Conservation (phyloP, 2,888 invertebrate species). For the Drosophila formosana region DNA sequence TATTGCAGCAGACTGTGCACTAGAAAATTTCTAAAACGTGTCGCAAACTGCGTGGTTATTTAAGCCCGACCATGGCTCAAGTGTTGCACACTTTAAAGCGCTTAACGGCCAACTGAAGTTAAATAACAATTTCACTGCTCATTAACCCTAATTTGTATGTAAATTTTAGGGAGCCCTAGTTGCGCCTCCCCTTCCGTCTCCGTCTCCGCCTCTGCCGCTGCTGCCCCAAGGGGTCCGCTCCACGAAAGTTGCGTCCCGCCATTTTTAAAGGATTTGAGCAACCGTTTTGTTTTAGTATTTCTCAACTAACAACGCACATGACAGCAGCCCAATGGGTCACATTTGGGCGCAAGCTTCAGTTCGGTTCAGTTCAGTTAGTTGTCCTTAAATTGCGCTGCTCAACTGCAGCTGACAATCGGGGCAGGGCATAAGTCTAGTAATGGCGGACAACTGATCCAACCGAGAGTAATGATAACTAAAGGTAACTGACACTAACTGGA, state of each 20-base stretch:
- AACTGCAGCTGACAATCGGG: background rate
- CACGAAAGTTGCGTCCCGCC: slow-evolving; percentile 23
- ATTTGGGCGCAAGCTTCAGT: background rate
- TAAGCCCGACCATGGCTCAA: slow-evolving; percentile 46
- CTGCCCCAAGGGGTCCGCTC: slow-evolving; percentile 5
- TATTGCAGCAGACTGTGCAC: slow-evolving; percentile 18
- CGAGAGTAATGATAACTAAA: slow-evolving; percentile 2
- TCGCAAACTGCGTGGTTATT: slow-evolving; percentile 66
- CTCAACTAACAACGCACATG: slow-evolving; percentile 70
- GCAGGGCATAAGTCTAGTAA: background rate
- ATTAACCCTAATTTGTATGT: slow-evolving; percentile 83
- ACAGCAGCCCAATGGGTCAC: slow-evolving; percentile 14
- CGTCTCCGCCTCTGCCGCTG: background rate
- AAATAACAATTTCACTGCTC: slow-evolving; percentile 83
- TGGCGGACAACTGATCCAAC: background rate
- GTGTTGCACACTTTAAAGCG: slow-evolving; percentile 70
- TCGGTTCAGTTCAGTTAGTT: background rate
- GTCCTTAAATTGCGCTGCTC: slow-evolving; percentile 4
- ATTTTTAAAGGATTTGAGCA: slow-evolving; percentile 68
- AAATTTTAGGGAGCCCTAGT: slow-evolving; percentile 71
- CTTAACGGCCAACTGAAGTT: slow-evolving; percentile 76
- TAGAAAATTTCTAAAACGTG: slow-evolving; percentile 68
- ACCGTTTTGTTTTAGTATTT: slow-evolving; percentile 57
- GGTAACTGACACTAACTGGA: background rate
- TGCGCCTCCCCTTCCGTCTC: slow-evolving; percentile 20